Evolutionary conservation across 2,113 vertebrate species (phyloP).

Genomic region (Saccopteryx bilineata): DNA sequence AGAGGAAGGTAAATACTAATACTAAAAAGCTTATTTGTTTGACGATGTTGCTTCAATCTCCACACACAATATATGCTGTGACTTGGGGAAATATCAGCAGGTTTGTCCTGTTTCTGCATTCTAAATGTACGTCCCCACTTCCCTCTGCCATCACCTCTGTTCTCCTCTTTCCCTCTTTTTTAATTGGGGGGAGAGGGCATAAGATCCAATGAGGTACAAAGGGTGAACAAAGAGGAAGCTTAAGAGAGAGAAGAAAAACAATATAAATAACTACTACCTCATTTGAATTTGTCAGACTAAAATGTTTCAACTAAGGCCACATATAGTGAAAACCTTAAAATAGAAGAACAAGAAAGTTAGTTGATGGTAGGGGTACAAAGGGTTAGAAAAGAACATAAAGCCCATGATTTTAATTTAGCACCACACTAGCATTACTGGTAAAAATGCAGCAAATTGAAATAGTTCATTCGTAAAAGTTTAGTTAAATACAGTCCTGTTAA

Average conservation of each 20-base stretch:
- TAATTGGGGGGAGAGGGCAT: too few species aligned
- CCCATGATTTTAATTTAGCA: neutral
- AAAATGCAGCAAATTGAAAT: neutral
- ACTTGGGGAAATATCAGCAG: neutral
- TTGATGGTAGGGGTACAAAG: neutral
- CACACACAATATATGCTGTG: neutral
- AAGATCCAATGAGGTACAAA: neutral
- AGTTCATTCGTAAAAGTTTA: neutral
- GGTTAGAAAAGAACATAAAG: neutral
- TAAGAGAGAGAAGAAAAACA: neutral
- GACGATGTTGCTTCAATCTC: neutral
- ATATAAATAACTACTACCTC: neutral
- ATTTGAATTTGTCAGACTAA: neutral
- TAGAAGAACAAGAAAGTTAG: neutral
- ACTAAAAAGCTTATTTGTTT: slow-evolving; percentile 24
- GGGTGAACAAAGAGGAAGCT: neutral
- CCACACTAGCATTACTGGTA: neutral
- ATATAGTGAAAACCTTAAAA: neutral
- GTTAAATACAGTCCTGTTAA: neutral
- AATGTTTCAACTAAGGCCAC: neutral
- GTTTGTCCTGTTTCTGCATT: neutral
- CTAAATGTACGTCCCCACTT: neutral
- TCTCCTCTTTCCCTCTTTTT: neutral
- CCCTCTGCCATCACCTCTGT: neutral
- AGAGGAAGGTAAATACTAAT: neutral